Evolutionary conservation across 2,797 vertebrate genomes (phyloP).

Genomic region (Intellagama lesueurii): DNA sequence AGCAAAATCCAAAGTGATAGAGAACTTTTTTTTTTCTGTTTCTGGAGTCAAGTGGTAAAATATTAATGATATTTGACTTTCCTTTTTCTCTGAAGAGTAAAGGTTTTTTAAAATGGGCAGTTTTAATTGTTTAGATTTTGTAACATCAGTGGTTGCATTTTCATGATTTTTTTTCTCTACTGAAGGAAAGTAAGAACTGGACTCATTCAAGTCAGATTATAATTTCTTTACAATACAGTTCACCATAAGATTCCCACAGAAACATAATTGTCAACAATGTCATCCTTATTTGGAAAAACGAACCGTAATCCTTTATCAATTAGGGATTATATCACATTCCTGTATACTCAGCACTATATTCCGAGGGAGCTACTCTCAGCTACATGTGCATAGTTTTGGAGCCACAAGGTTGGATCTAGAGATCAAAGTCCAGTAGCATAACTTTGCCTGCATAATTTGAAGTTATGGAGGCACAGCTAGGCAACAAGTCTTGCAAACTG

Average conservation of each 20-base stretch:
- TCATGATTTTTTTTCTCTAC: not conserved
- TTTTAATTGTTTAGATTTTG: constrained; percentile 9
- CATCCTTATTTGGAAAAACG: not conserved
- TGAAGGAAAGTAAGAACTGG: not conserved
- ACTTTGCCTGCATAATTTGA: no score
- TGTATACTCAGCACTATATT: not conserved
- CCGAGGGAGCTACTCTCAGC: not conserved
- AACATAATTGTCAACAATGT: not conserved
- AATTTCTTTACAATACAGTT: constrained; percentile 5
- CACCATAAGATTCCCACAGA: not conserved
- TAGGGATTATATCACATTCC: not conserved
- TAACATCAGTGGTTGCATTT: not conserved
- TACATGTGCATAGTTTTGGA: not conserved
- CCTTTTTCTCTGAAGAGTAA: not conserved
- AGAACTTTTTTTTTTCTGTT: fast-evolving
- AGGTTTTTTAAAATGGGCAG: not conserved
- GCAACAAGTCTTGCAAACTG: no score
- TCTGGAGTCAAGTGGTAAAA: not conserved
- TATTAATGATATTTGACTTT: not conserved
- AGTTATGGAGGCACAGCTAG: no score
- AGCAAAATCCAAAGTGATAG: not conserved
- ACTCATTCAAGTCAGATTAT: not conserved
- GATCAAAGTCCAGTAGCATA: no score
- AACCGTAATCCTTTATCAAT: not conserved
- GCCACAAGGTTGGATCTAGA: not conserved